These are phyloP conservation scores for Anas platyrhynchos DNA, from an alignment of 2,113 vertebrate species.

Conservation along the genomic window DNA sequence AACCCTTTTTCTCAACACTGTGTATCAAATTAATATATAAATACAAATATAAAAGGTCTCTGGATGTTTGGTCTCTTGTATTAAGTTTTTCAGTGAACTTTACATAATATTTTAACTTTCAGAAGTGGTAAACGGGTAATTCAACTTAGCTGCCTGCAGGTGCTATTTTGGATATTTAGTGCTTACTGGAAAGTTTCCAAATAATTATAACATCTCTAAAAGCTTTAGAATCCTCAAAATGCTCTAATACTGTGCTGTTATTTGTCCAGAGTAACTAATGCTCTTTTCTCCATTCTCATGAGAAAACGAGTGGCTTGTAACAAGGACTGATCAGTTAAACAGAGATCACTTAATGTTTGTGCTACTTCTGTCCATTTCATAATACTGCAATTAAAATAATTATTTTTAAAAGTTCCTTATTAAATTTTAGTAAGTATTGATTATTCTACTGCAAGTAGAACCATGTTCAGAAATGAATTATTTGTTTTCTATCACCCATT, in stretches of 20 bases:
- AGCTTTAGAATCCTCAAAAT: conserved; percentile 38
- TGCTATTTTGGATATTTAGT: conserved; percentile 69
- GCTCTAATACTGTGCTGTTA: conserved; percentile 54
- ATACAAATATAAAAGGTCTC: not conserved
- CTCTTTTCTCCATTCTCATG: not conserved
- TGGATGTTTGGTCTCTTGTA: not conserved
- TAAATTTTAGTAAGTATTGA: not conserved
- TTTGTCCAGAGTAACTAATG: conserved; percentile 58
- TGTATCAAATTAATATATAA: not conserved
- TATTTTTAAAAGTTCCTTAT: not conserved
- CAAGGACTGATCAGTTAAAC: not conserved
- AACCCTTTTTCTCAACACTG: not conserved
- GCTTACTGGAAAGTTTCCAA: conserved; percentile 61
- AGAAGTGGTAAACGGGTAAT: conserved; percentile 53
- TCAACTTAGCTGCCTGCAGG: conserved; percentile 38
- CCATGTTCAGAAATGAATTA: not conserved
- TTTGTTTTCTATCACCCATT: not conserved
- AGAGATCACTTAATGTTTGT: not conserved
- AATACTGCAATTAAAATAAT: not conserved
- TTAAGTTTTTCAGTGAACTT: conserved; percentile 14
- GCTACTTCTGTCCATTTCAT: not conserved
- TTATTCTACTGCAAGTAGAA: not conserved
- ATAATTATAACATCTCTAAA: conserved; percentile 64
- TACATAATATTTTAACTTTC: conserved; percentile 54
- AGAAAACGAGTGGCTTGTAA: conserved; percentile 20